These are phyloP conservation scores for Rallus limicola DNA, from an alignment of 2,113 vertebrate species.

Conservation along the genomic window DNA sequence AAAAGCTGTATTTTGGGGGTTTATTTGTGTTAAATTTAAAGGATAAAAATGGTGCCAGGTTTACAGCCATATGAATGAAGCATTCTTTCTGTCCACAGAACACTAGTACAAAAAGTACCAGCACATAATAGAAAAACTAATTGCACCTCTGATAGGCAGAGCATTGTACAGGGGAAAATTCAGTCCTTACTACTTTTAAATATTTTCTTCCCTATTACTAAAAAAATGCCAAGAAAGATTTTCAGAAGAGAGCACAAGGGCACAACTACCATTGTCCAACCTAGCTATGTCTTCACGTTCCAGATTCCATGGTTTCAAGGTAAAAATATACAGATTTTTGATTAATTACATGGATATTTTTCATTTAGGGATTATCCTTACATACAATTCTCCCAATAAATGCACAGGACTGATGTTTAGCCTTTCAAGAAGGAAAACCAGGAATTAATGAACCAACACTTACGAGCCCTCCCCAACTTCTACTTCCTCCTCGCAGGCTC, in stretches of 20 bases:
- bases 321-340: neutral
- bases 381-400: neutral
- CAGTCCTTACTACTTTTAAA: neutral
- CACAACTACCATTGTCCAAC: neutral
- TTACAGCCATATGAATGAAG: neutral
- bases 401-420: neutral
- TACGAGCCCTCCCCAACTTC: fast-evolving
- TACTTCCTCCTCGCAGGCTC: neutral
- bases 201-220: neutral
- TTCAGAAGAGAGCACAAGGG: neutral
- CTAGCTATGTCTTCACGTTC: neutral
- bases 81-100: neutral
- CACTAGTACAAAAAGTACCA: neutral
- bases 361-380: neutral
- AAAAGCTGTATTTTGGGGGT: neutral
- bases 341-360: fast-evolving
- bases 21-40: neutral
- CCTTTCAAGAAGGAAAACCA: neutral
- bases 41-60: neutral
- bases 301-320: neutral
- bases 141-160: neutral
- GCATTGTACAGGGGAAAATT: neutral
- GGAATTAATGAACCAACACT: neutral
- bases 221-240: neutral
- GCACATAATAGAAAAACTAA: neutral